Conservation (phyloP, 1,140 invertebrate species). For the Aphelinus certus region DNA sequence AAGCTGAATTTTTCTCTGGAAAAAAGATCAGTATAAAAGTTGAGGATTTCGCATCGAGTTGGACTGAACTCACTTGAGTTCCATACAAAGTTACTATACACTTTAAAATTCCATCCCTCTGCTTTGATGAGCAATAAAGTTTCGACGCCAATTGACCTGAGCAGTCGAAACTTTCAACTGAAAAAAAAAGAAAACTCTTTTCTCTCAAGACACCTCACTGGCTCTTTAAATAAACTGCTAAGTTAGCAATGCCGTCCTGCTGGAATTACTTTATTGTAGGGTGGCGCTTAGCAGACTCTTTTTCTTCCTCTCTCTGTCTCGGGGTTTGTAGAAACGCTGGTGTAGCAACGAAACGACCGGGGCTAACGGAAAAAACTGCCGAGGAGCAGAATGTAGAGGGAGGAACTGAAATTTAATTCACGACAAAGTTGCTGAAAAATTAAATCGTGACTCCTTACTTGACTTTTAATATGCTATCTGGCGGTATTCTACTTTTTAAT, state of each 20-base stretch:
- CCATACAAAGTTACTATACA: no score
- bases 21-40: no score
- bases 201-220: not conserved
- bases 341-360: not conserved
- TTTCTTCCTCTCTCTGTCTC: constrained; percentile 1
- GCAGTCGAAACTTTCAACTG: no score
- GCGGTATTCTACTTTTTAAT: no score
- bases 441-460: not conserved
- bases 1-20: no score
- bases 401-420: constrained; percentile 16
- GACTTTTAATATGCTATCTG: no score
- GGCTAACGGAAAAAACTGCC: constrained; percentile 9
- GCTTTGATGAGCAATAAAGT: no score
- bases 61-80: no score
- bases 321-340: constrained; percentile 16
- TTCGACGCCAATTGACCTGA: no score
- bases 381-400: not conserved
- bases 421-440: not conserved
- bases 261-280: constrained; percentile 13
- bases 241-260: not conserved
- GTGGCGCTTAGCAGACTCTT: constrained; percentile 1
- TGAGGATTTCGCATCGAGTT: no score
- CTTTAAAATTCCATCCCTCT: no score
- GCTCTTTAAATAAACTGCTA: constrained; percentile 14
- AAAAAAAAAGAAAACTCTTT: not conserved